Conservation (phyloP, 1,140 invertebrate species). For the Augochlora pura region DNA sequence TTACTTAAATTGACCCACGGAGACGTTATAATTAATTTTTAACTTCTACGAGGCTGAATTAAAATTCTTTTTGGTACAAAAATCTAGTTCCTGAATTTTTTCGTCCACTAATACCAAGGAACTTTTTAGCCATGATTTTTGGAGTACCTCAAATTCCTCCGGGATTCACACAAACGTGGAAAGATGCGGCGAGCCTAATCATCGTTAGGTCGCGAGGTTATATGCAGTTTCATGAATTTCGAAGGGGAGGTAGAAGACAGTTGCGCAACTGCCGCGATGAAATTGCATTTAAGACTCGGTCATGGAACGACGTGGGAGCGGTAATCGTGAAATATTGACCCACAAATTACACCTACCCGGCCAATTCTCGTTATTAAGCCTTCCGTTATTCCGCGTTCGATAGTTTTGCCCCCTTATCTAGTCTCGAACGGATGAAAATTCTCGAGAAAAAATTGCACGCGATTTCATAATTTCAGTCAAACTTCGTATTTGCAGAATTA, state of each 20-base stretch:
- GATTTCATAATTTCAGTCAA: neutral
- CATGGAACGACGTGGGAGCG: slow-evolving; percentile 26
- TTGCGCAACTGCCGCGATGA: slow-evolving; percentile 12
- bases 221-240: neutral
- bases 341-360: slow-evolving; percentile 35
- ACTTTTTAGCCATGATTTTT: too few species aligned
- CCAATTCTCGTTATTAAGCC: slow-evolving; percentile 22
- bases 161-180: too few species aligned
- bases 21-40: too few species aligned
- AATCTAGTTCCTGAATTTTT: too few species aligned
- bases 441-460: neutral
- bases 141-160: too few species aligned
- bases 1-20: too few species aligned
- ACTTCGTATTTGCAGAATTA: too few species aligned
- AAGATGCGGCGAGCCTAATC: too few species aligned
- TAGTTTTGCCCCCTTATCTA: neutral
- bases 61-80: too few species aligned
- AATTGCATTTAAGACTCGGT: slow-evolving; percentile 31
- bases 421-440: neutral
- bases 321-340: slow-evolving; percentile 37
- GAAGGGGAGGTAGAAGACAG: neutral
- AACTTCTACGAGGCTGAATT: too few species aligned
- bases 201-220: neutral
- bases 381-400: slow-evolving; percentile 31
- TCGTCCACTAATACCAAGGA: too few species aligned